These are phyloP conservation scores for Piprites chloris DNA, from an alignment of 2,113 vertebrate species.

Conservation along the genomic window DNA sequence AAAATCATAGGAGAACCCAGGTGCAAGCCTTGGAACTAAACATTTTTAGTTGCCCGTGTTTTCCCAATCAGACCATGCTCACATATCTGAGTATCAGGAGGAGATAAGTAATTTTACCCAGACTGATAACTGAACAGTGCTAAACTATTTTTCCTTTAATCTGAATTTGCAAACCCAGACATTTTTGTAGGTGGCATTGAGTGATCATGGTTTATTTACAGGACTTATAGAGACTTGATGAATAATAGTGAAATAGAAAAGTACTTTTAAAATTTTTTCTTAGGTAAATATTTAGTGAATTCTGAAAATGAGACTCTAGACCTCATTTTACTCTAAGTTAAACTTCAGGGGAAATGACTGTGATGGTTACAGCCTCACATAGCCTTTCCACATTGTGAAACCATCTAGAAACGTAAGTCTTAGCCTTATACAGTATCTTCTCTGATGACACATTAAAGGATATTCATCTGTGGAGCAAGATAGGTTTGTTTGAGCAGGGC, in stretches of 20 bases:
- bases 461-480: neutral
- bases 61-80: neutral
- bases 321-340: neutral
- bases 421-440: neutral
- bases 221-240: neutral
- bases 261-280: neutral
- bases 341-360: constrained; percentile 17
- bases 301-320: constrained; percentile 21
- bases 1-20: neutral
- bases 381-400: neutral
- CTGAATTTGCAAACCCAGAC: neutral
- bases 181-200: constrained; percentile 22
- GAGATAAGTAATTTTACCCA: neutral
- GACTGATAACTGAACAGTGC: neutral
- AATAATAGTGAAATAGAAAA: constrained; percentile 54
- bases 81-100: neutral
- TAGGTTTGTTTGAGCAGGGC: neutral
- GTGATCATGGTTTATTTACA: neutral
- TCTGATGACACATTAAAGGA: neutral
- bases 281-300: neutral
- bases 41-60: neutral
- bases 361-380: neutral
- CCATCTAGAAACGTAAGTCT: neutral
- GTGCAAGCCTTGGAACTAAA: neutral
- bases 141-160: neutral